These are phyloP conservation scores for Hydractinia echinata DNA, from an alignment of 30 jellyfish, hydroid and myxozoan genomes.

Conservation along the genomic window DNA sequence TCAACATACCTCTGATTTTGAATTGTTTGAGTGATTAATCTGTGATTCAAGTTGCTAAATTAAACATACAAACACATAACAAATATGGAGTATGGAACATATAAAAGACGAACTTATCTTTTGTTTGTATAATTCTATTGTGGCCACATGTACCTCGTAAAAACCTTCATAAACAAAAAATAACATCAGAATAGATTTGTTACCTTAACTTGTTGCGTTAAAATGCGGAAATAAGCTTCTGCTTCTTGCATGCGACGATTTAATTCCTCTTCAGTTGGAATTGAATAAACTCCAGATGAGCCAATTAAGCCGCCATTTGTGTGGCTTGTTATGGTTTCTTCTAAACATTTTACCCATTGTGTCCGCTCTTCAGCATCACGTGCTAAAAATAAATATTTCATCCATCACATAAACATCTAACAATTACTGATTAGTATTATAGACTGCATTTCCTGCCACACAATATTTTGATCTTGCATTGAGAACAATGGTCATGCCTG, in stretches of 20 bases:
- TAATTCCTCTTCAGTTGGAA: slow-evolving; percentile 88
- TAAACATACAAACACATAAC: background rate
- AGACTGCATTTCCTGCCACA: too few species aligned
- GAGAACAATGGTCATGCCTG: too few species aligned
- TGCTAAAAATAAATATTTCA: slow-evolving; percentile 35
- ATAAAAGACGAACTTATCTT: too few species aligned
- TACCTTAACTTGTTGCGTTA: slow-evolving; percentile 95
- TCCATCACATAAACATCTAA: too few species aligned
- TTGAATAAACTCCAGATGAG: slow-evolving; percentile 31
- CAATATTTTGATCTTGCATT: too few species aligned
- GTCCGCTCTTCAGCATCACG: slow-evolving; percentile 70
- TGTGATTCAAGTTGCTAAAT: slow-evolving; percentile 64
- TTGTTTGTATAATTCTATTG: background rate
- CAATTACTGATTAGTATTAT: too few species aligned
- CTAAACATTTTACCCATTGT: slow-evolving; percentile 80
- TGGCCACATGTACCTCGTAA: background rate
- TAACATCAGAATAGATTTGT: background rate
- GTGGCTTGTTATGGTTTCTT: slow-evolving; percentile 77
- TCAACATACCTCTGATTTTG: slow-evolving; percentile 23
- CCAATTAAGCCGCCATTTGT: slow-evolving; percentile 39
- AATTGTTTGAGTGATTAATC: slow-evolving; percentile 30
- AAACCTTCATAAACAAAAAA: background rate
- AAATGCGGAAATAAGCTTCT: slow-evolving; percentile 85
- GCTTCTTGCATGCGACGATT: slow-evolving; percentile 90
- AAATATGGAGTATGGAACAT: background rate